These are phyloP conservation scores for Phaedon cochleariae DNA, from an alignment of 2,888 invertebrate genomes.

Conservation along the genomic window DNA sequence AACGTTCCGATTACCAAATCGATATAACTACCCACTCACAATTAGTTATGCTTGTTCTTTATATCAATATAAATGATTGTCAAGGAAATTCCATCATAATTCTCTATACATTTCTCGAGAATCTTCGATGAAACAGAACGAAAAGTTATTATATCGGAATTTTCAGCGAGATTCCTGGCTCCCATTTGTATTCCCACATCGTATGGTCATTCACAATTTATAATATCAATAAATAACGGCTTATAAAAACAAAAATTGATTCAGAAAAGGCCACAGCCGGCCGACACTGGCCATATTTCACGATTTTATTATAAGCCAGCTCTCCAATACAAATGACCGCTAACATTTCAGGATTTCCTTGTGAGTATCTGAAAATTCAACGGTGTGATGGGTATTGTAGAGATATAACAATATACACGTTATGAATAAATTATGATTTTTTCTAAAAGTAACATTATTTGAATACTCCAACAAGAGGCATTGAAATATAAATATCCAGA, in stretches of 20 bases:
- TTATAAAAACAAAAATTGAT: slow-evolving; percentile 55
- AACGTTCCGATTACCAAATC: too few relatives aligned
- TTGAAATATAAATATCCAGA: too few relatives aligned
- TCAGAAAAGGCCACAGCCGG: slow-evolving; percentile 48
- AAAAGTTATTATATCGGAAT: slow-evolving; percentile 5
- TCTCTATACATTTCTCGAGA: slow-evolving; percentile 6
- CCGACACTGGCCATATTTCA: slow-evolving; percentile 49
- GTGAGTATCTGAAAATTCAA: slow-evolving; percentile 21
- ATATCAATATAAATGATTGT: background rate
- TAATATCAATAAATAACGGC: slow-evolving; percentile 59
- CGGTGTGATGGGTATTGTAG: background rate
- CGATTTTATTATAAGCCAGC: slow-evolving; percentile 55
- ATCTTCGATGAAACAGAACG: background rate
- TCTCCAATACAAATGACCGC: slow-evolving; percentile 41
- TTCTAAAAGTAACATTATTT: too few relatives aligned
- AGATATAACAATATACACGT: background rate
- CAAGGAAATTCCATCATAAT: slow-evolving; percentile 4
- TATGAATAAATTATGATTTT: too few relatives aligned
- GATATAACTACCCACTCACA: too few relatives aligned
- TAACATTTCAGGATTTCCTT: slow-evolving; percentile 30
- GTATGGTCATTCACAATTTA: slow-evolving; percentile 55
- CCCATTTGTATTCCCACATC: slow-evolving; percentile 52
- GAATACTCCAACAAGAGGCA: too few relatives aligned
- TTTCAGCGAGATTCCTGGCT: slow-evolving; percentile 27
- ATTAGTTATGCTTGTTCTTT: too few relatives aligned